These are phyloP conservation scores for Aphrophora alni DNA, from an alignment of 2,888 invertebrate genomes.

Conservation along the genomic window DNA sequence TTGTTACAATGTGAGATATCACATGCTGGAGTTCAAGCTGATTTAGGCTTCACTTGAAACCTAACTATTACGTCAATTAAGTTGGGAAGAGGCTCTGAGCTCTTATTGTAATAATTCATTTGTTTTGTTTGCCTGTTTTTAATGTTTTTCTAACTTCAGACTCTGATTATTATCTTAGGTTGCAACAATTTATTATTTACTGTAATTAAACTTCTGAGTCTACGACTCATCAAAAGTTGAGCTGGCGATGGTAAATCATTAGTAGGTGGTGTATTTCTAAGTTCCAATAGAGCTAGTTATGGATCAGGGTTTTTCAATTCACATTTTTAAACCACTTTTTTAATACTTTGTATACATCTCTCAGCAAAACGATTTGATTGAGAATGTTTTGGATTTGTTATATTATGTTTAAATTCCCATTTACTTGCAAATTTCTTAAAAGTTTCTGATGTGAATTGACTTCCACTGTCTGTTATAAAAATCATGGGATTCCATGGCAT, in stretches of 20 bases:
- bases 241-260: background rate
- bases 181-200: background rate
- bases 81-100: background rate
- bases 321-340: background rate
- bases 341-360: no score
- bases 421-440: no score
- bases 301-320: background rate
- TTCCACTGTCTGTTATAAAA: no score
- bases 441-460: no score
- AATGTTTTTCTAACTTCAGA: no score
- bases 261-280: background rate
- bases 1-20: background rate
- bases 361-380: no score
- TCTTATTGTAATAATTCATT: background rate
- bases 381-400: no score
- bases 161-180: background rate
- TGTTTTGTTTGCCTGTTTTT: background rate
- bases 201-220: conserved; percentile 9
- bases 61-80: background rate
- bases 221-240: conserved; percentile 13
- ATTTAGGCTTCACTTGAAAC: background rate
- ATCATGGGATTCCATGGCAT: no score
- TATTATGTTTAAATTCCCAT: no score
- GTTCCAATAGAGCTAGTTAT: conserved; percentile 23
- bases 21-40: background rate